These are phyloP conservation scores for Drosophila leontia DNA, from an alignment of 1,140 invertebrate genomes.

Conservation along the genomic window DNA sequence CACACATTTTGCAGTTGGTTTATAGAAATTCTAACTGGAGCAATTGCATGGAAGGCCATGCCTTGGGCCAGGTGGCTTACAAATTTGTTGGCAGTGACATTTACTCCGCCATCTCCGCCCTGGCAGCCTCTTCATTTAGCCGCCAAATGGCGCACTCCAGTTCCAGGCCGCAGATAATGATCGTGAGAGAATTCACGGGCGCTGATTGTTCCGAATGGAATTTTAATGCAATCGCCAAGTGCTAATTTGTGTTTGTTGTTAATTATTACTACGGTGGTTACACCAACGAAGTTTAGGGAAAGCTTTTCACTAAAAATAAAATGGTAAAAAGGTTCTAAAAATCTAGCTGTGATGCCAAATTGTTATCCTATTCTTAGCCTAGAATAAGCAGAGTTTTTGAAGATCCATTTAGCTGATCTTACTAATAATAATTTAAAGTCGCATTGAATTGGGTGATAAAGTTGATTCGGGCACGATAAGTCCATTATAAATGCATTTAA, in stretches of 20 bases:
- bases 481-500: conserved; percentile 82
- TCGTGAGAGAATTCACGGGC: conserved; percentile 72
- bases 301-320: not conserved
- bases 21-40: conserved; percentile 78
- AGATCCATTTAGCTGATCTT: not conserved
- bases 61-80: conserved; percentile 29
- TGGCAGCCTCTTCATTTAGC: conserved; percentile 41
- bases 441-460: conserved; percentile 76
- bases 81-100: conserved; percentile 76
- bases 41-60: conserved; percentile 26
- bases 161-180: conserved; percentile 62
- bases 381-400: not conserved
- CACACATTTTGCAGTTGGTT: conserved; percentile 32
- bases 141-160: conserved; percentile 53
- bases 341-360: too few relatives aligned
- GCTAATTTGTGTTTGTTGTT: conserved; percentile 69
- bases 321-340: too few relatives aligned
- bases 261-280: conserved; percentile 56
- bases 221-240: conserved; percentile 70
- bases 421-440: conserved; percentile 65
- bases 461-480: conserved; percentile 76
- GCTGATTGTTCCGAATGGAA: conserved; percentile 63
- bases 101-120: conserved; percentile 47
- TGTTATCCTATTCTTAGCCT: not conserved
- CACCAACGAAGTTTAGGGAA: not conserved